Base-by-base conservation (phyloP, 2,888 invertebrate species). In the Metacarcinus magister region DNA sequence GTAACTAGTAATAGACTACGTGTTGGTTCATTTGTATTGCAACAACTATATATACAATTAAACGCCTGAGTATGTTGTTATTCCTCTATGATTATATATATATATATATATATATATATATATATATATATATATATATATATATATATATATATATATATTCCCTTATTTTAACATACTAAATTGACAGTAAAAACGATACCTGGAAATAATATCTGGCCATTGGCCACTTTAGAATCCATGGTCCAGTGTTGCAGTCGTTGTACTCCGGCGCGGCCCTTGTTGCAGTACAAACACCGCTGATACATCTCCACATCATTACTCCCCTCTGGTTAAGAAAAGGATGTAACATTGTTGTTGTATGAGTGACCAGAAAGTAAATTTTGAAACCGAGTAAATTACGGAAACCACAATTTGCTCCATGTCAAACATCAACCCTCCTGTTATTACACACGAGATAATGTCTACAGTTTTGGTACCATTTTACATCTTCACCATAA, bases 271-370 rank as follows among this genome's bases (percentile, higher is more conserved):
- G 23, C 39, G 87, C 23, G 13, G 32, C 87, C 32, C 16, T 32
- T n/a, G 87, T 87, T 87, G 87, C 87, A 87, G 39, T 39, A 87
- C 32, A 87, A n/a, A 39, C 87, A 87, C 2, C 87, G 87, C 23
- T 39, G 87, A 16, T 87, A 87, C 5, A 87, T 87, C 87, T 32
- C 87, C 87, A 87, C 87, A 16, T 13, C 39, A 39, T 87, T 2
- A 39, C 16, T 8, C 0, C 39, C 87, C 10, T 32, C 32, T 16
- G 39, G 87, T 87, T 7, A 13, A 75, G 28, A 75, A 23, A 23
- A 23, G 19, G n/a, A 23, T 1, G 23, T 3, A 75, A 75, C 19
- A 19, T 16, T n/a, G n/a, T n/a, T n/a, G n/a, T n/a, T n/a, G n/a
- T n/a, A n/a, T n/a, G n/a, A n/a, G n/a, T n/a, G n/a, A n/a, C n/a